Percentiles rank a stretch among this genome's conserved stretches.
These are phyloP conservation scores for Villa cingulata DNA, from an alignment of 2,888 invertebrate species.

Conservation along the genomic window DNA sequence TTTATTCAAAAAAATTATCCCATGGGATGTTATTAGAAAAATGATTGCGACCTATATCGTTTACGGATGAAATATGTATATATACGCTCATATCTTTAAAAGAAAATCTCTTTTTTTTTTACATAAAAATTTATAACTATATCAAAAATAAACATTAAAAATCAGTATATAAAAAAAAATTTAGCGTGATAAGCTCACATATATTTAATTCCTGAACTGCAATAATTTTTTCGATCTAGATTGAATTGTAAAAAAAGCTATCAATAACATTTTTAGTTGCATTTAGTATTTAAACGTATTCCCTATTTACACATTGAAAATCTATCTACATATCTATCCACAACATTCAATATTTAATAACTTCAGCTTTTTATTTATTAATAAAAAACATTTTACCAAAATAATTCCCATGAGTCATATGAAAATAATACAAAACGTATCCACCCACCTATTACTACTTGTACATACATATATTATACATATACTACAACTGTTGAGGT, in stretches of 20 bases:
- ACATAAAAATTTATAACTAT: too few species aligned
- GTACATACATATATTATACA: background rate
- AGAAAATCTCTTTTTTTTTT: background rate
- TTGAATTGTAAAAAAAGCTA: background rate
- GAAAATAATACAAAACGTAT: constrained; percentile 9
- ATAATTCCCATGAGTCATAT: constrained; percentile 13
- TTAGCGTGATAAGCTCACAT: too few species aligned
- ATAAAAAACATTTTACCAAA: constrained; percentile 14
- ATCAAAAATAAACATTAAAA: too few species aligned
- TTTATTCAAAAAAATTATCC: background rate
- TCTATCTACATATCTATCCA: background rate
- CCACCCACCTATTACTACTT: background rate
- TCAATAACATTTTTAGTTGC: background rate
- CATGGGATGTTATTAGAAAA: background rate
- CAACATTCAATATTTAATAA: background rate
- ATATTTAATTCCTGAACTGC: too few species aligned
- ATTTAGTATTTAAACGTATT: background rate
- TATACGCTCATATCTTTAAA: background rate
- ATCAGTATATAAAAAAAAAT: too few species aligned
- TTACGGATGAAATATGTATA: background rate
- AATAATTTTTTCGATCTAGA: background rate
- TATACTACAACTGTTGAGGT: too few species aligned
- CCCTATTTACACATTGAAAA: background rate
- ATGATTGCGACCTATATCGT: background rate
- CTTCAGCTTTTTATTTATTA: constrained; percentile 10